Base-by-base conservation (phyloP, 2,113 vertebrate genomes). In the Hemiprocne comata region DNA sequence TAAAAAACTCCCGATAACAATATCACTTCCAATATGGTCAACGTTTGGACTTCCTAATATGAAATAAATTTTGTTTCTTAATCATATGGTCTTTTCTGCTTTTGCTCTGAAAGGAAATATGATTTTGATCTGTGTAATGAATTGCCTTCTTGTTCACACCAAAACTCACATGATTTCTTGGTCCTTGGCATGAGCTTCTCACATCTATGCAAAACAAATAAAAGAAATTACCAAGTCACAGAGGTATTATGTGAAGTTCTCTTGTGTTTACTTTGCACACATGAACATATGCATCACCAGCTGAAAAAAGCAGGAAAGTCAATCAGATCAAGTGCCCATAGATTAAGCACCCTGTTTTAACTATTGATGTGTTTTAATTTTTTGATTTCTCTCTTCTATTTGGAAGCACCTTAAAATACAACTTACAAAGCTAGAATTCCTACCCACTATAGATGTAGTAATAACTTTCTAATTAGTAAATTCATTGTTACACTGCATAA, bases 391-490 rank as follows among this genome's bases (percentile, higher is more conserved):
- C 34, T 64, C 72, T 93, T 95, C 83, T 73, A 24, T 42, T 74
- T 69, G 60, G 85, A 95, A 93, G 10, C 61, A 91, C 62, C 85
- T 93, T 95, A 93, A 97, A 91, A 80, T 88, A 11, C 19, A 95
- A 82, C 54, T 91, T 92, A 77, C 33, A 91, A 96, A 95, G 55
- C 61, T 94, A 29, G 53, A 95, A 96, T 92, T 97, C 87, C 78
- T 94, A 53, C 9, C 40, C 72, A 80, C 90, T 97, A 94, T 71
- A 96, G 83, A 93, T 91, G 64, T 46, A 95, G 93, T 93, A 97
- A 97, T 97, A 98, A 88, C 85, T 97, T 97, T 97, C 81, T 96
- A 98, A 97, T 97, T 98, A 97, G 94, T 95, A 85, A 96, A 97
- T 96, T 96, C 94, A 94, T 95, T 97, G 94, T 94, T 95, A 91